Evolutionary conservation across 2,113 vertebrate species (phyloP).

Genomic region (Capricornis sumatraensis): DNA sequence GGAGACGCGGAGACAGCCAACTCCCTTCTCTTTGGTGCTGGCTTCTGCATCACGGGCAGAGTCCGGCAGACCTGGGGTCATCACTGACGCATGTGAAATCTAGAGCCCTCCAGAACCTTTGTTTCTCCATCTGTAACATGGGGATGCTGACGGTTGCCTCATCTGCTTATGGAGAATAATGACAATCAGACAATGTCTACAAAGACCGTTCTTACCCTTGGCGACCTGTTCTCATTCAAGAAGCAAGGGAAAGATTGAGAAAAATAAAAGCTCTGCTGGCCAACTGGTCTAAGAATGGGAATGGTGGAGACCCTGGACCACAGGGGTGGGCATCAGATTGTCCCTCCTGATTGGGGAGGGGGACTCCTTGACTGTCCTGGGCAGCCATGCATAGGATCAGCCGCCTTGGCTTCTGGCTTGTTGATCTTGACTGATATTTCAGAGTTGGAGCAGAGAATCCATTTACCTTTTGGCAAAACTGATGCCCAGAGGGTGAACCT

Average conservation of each 20-base stretch:
- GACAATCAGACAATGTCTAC: neutral
- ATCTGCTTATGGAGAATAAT: neutral
- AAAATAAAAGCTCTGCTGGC: neutral
- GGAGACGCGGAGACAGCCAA: neutral
- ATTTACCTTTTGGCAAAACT: neutral
- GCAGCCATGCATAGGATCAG: neutral
- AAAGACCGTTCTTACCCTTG: neutral
- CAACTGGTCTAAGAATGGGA: neutral
- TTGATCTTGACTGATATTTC: neutral
- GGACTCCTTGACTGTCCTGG: neutral
- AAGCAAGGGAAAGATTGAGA: neutral
- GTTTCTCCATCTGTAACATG: neutral
- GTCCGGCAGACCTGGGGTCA: neutral
- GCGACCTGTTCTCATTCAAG: neutral
- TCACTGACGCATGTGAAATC: neutral
- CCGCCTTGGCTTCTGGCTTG: neutral
- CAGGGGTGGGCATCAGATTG: fast-evolving
- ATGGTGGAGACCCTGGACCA: neutral
- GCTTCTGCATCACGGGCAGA: neutral
- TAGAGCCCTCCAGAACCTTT: neutral
- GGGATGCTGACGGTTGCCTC: neutral
- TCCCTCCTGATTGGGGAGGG: fast-evolving
- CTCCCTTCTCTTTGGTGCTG: neutral
- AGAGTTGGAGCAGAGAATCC: neutral
- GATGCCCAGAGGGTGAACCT: neutral